Base-by-base conservation (phyloP, 1,140 invertebrate species). In the Drosophila guanche region DNA sequence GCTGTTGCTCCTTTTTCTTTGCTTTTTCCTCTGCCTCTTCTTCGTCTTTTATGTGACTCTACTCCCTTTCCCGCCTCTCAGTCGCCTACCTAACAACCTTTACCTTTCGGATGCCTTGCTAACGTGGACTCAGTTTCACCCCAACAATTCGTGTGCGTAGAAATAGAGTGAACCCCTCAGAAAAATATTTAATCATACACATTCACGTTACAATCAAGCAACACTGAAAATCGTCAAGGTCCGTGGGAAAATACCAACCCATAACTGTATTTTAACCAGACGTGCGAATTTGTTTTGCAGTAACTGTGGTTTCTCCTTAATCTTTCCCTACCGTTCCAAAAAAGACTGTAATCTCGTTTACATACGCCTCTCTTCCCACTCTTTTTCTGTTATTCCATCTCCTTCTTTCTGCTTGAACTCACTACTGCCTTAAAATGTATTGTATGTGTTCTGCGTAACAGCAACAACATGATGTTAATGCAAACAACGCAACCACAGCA, bases 1-100 rank as follows among this genome's bases (percentile, higher is more conserved):
- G 75, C 79, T 84, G 79, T 84, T 84, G 79, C 79, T 79, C 60
- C 79, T 79, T 77, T 63, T 63, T 57, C 50, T 59, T 43, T 46
- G 33, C 23, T 27, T 40, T 58, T 43, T 65, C 61, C 42, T 61
- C 51, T 59, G 51, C 50, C 54, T 57, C 57, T 70, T 45, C 14
- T 50, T 43, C 33, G 22, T 12, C 14, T 41, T 45, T 43, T 53
- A 52, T 46, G 27, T 22, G 46, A 29, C 52, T 50, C 29, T 22
- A 51, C 33, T 42, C 37, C 52, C 33, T 37, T 37, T 12, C 10
- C 33, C 0, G 10, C 33, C 10, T 37, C 12, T 37, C n/a, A n/a
- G n/a, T 10, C 10, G 33, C 4, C 33, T 37, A 12, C 33, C 33
- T 12, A 37, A 37, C 33, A 4, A 12, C 10, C 33, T 37, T 62